Percentiles rank a stretch among this genome's conserved stretches.
These are phyloP conservation scores for Leptatherina wallacei DNA, from an alignment of 2,797 vertebrate species.

Conservation along the genomic window DNA sequence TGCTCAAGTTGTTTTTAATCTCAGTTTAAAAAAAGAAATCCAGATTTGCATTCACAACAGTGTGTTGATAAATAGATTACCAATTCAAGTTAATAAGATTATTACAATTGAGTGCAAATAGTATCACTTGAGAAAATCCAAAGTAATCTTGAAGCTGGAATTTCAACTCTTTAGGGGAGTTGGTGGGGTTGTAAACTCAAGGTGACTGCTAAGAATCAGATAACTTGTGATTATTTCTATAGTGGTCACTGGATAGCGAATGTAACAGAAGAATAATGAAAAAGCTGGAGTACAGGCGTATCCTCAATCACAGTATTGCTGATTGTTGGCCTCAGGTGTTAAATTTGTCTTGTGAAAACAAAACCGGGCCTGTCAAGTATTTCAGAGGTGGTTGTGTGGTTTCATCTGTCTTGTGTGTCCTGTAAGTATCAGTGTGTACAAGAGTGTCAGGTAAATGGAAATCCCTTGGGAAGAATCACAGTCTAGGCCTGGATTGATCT, in stretches of 20 bases:
- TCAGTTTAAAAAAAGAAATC: not conserved
- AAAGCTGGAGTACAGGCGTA: constrained; percentile 3
- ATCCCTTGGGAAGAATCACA: constrained; percentile 12
- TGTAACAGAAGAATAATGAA: not conserved
- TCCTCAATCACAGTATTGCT: not conserved
- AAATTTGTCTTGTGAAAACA: constrained; percentile 17
- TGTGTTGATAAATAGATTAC: constrained; percentile 9
- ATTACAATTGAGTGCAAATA: not conserved
- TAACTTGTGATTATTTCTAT: not conserved
- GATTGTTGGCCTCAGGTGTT: constrained; percentile 3
- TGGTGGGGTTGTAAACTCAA: not conserved
- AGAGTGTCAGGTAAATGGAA: constrained; percentile 5
- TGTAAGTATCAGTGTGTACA: constrained; percentile 23
- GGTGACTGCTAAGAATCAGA: constrained; percentile 3
- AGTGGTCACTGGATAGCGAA: not conserved
- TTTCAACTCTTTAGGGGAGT: not conserved
- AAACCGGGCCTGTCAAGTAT: constrained; percentile 20
- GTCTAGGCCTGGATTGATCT: constrained; percentile 53
- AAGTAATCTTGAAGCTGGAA: constrained; percentile 1
- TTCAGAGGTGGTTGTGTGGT: constrained; percentile 28
- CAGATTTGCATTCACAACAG: not conserved
- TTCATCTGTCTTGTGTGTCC: constrained; percentile 7
- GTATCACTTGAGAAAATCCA: constrained; percentile 6
- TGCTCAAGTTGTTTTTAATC: not conserved
- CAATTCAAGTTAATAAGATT: constrained; percentile 20